These are phyloP conservation scores for Diadophis punctatus DNA, from an alignment of 2,113 vertebrate species.

Conservation along the genomic window DNA sequence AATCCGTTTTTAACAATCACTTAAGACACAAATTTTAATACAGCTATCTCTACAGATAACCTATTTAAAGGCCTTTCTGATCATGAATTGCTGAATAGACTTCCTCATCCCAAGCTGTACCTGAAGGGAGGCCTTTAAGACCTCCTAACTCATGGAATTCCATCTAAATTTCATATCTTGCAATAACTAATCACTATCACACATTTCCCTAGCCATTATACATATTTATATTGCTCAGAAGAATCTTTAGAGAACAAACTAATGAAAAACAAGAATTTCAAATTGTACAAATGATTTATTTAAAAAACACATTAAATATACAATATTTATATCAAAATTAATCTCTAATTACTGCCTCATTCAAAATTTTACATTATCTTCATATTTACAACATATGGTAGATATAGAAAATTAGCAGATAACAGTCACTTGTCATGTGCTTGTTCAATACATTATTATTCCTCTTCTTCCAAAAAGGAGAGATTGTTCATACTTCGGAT, in stretches of 20 bases:
- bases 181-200: not conserved
- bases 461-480: not conserved
- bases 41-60: not conserved
- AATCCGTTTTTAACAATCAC: not conserved
- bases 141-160: not conserved
- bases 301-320: constrained; percentile 52
- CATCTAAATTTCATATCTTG: not conserved
- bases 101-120: too few relatives aligned
- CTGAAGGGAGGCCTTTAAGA: not conserved
- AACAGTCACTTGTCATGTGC: not conserved
- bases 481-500: constrained; percentile 3
- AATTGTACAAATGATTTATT: constrained; percentile 17
- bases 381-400: constrained; percentile 25
- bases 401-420: constrained; percentile 31
- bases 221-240: not conserved
- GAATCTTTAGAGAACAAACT: not conserved
- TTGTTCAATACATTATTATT: not conserved
- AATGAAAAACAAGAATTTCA: not conserved
- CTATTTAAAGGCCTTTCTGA: not conserved
- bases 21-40: not conserved
- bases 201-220: not conserved
- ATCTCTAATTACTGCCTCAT: constrained; percentile 28
- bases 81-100: not conserved
- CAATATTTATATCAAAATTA: constrained; percentile 36
- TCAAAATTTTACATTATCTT: constrained; percentile 21